These are phyloP conservation scores for Ophioderma brevispina DNA, from an alignment of 35 echinoderm and acorn worm genomes.

Conservation along the genomic window DNA sequence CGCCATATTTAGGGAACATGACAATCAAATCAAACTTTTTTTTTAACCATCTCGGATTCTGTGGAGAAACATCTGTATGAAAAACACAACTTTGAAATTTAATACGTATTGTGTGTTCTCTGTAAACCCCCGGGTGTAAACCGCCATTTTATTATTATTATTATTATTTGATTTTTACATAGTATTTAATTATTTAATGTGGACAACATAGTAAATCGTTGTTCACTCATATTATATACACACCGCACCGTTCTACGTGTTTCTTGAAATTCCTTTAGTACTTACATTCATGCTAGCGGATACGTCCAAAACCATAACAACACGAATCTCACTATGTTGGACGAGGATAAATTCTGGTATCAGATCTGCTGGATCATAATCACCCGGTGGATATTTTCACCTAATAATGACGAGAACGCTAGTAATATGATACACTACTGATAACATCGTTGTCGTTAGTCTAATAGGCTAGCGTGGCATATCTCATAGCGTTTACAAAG, in stretches of 20 bases:
- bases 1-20: no score
- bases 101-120: no score
- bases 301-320: conserved; percentile 68
- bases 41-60: no score
- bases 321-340: conserved; percentile 36
- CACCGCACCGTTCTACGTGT: not conserved
- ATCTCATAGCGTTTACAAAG: not conserved
- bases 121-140: no score
- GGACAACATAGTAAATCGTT: not conserved
- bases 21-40: no score
- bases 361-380: not conserved
- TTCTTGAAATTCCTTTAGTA: not conserved
- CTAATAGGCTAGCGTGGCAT: not conserved
- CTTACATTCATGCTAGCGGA: conserved; percentile 79
- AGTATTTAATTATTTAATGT: no score
- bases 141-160: no score
- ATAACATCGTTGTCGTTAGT: not conserved
- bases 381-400: not conserved
- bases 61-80: no score
- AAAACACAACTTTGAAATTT: no score
- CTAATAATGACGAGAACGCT: not conserved
- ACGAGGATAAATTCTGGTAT: conserved; percentile 30
- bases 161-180: no score
- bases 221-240: not conserved
- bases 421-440: not conserved